Evolutionary conservation across 2,113 vertebrate genomes (phyloP), one percentile per base, ranked within the genome.

Genomic region (Erpornis zantholeuca): DNA sequence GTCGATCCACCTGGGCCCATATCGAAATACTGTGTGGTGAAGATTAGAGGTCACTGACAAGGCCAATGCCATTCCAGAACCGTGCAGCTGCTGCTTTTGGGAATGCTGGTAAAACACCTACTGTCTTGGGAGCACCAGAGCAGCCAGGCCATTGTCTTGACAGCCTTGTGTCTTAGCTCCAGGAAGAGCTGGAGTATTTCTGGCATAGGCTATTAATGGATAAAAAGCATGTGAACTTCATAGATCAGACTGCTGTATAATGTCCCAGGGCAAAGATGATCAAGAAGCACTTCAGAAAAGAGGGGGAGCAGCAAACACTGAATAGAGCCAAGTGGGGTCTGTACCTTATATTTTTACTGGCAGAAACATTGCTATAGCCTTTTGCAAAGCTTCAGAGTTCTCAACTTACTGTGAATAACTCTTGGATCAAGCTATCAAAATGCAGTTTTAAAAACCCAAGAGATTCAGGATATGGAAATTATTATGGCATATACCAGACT

Each of bases 171-270:
- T 61, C 65, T 91, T 64, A 87, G 54, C 70, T 96, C 47, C 54
- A 88, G 68, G 47, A 93, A 66, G 79, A 91, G 70, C 52, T 86
- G 71, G 92, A 88, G 25, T 92, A 83, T 96, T 95, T 90, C 82
- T 96, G 94, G 87, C 85, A 68, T 21, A 29, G 68, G 24, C 40
- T 78, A 56, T 80, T 94, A 94, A 96, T 96, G 93, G 90, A 94
- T 95, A 94, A 96, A 96, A 96, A 87, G 59, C 68, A 96, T 96
- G 93, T 86, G 75, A 90, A 90, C 47, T 73, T 90, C 50, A 64
- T 47, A 8, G 13, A 56, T 93, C 54, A n/a, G 68, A 61, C 82
- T 90, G 50, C 75, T 81, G 60, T n/a, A 28, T 47, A 66, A 66
- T 29, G 64, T 94, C 92, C 68, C 47, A 29, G 64, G 82, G 68